phyloP scores from a whole-genome alignment of 2,888 invertebrate species.

The Tigriopus californicus region DNA sequence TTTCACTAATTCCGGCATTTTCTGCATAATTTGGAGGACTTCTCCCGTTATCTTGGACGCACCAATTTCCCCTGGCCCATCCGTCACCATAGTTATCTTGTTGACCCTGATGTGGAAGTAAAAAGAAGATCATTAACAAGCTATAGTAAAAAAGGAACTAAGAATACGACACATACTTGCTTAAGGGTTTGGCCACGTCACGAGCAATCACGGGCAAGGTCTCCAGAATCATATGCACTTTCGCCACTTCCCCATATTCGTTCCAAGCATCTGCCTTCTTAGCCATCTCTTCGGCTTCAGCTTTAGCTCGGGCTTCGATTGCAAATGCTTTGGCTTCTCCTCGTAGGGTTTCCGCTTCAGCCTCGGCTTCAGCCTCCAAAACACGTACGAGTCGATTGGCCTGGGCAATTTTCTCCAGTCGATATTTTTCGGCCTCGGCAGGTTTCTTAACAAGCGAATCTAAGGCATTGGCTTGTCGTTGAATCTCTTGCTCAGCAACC shows the following conservation, averaged over 20 bases:
- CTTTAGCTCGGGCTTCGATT: conserved; percentile 32
- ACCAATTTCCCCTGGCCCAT: conserved; percentile 31
- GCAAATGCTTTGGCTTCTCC: conserved; percentile 34
- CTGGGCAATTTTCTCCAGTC: conserved; percentile 76
- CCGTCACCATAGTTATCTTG: conserved; percentile 30
- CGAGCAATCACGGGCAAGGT: conserved; percentile 23
- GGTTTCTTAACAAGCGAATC: conserved; percentile 13
- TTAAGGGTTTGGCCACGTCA: no score
- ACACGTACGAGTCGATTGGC: conserved; percentile 45
- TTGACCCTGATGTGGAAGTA: conserved; percentile 24
- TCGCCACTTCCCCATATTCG: conserved; percentile 30
- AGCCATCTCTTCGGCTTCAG: conserved; percentile 35
- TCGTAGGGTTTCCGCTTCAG: conserved; percentile 13
- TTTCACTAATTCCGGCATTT: conserved; percentile 30
- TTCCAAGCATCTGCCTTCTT: conserved; percentile 35
- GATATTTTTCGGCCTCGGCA: conserved; percentile 14
- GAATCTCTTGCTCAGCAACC: conserved; percentile 9
- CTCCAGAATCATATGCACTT: conserved; percentile 32
- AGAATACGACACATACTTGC: no score
- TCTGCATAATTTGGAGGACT: conserved; percentile 31
- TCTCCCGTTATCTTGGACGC: conserved; percentile 31
- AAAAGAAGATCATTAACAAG: no score
- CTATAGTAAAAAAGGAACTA: no score
- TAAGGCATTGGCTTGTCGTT: conserved; percentile 6
- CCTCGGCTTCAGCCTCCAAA: conserved; percentile 12